Conservation (phyloP, 2,113 vertebrate genomes). For the Delphinapterus leucas region DNA sequence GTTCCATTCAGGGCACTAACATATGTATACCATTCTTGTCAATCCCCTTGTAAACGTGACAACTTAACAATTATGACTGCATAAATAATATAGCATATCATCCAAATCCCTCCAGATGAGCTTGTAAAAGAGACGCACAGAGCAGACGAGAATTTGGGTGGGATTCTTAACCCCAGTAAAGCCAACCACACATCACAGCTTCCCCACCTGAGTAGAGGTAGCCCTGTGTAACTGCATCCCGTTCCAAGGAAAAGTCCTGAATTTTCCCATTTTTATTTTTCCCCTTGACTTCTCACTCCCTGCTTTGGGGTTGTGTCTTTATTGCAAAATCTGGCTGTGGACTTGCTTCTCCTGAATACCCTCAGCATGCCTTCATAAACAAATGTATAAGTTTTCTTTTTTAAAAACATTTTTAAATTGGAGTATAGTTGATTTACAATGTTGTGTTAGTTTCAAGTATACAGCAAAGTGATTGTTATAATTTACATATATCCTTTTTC, state of each 20-base stretch:
- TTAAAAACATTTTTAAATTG: background rate
- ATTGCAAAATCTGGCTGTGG: background rate
- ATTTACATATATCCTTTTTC: background rate
- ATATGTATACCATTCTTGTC: fast-evolving
- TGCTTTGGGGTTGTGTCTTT: background rate
- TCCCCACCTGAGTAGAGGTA: background rate
- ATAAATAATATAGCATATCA: background rate
- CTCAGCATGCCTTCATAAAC: background rate
- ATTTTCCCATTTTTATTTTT: background rate
- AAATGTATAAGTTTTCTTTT: background rate
- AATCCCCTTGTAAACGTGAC: background rate
- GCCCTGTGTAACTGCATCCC: too few relatives aligned
- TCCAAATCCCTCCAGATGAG: background rate
- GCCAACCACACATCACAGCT: too few relatives aligned
- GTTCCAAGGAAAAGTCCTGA: background rate
- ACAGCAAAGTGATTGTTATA: background rate
- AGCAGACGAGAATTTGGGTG: background rate
- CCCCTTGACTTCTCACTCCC: background rate
- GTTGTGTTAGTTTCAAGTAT: background rate
- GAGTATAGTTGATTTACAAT: background rate
- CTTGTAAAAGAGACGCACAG: background rate
- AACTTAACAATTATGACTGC: background rate
- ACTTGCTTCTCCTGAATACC: background rate
- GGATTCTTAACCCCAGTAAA: background rate
- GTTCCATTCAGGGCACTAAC: background rate